Percentiles rank a stretch among this genome's conserved stretches.
Evolutionary conservation across 2,113 vertebrate species (phyloP).

Genomic region (Lates calcarifer): DNA sequence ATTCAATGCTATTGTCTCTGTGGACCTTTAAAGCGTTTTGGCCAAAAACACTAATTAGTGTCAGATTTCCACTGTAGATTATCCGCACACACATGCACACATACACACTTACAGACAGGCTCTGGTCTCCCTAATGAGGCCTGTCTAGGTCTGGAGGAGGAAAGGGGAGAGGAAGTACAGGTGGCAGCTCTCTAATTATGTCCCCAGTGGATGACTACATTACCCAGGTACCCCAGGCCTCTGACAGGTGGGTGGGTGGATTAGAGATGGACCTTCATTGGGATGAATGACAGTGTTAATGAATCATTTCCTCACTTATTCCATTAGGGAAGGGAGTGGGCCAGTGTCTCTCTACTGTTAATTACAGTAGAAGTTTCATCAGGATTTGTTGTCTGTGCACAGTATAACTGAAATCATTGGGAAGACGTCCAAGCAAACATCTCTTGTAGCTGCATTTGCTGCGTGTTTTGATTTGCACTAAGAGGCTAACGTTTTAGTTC

Average conservation of each 20-base stretch:
- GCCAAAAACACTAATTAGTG: conserved; percentile 80
- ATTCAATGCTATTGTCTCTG: conserved; percentile 61
- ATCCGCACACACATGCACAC: conserved; percentile 33
- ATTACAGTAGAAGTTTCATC: conserved; percentile 28
- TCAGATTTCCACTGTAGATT: conserved; percentile 78
- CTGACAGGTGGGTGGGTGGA: conserved; percentile 67
- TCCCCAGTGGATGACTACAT: conserved; percentile 81
- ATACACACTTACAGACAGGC: too few species aligned
- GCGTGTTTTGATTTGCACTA: not conserved
- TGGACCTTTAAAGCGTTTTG: conserved; percentile 61
- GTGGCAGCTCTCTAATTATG: conserved; percentile 79
- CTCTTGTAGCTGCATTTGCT: not conserved
- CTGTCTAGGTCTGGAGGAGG: conserved; percentile 59
- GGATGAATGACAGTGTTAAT: conserved; percentile 63
- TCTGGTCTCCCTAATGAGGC: conserved; percentile 74
- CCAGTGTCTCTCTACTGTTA: conserved; percentile 11
- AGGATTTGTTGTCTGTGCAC: not conserved
- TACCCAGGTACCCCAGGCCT: conserved; percentile 76
- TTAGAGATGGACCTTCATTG: conserved; percentile 41
- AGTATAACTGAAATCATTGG: not conserved
- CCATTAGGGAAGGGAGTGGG: conserved; percentile 35
- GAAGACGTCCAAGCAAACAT: not conserved
- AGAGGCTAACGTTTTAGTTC: not conserved
- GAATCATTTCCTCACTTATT: conserved; percentile 48
- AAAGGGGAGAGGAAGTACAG: conserved; percentile 66